These are phyloP conservation scores for Piscicola geometra DNA, from an alignment of 2,888 invertebrate genomes.

Conservation along the genomic window DNA sequence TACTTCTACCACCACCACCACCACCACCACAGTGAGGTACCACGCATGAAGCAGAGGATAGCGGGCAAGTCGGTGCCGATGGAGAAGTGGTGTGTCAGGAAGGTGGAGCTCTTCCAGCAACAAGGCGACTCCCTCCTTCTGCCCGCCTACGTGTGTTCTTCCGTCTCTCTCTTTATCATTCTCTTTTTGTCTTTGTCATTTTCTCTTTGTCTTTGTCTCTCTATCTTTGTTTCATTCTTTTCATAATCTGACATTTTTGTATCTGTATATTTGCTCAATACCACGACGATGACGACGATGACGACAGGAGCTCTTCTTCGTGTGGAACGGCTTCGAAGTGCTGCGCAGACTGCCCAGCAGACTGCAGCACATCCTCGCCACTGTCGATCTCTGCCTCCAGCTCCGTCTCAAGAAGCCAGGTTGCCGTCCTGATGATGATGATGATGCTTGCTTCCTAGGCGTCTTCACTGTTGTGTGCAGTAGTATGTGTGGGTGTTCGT, in stretches of 20 bases:
- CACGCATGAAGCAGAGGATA: constrained; percentile 77
- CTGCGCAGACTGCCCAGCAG: constrained; percentile 66
- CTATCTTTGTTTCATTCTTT: no score
- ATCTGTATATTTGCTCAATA: no score
- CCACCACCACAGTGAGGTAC: constrained; percentile 64
- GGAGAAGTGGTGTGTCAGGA: constrained; percentile 90
- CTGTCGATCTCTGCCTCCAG: background rate
- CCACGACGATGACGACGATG: background rate
- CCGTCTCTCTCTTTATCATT: no score
- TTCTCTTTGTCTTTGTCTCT: no score
- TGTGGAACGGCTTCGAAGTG: constrained; percentile 86
- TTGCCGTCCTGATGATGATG: constrained; percentile 37
- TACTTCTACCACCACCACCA: no score
- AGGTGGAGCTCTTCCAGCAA: constrained; percentile 71
- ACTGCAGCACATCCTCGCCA: background rate
- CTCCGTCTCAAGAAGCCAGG: background rate
- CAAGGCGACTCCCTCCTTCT: constrained; percentile 71
- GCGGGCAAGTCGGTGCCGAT: constrained; percentile 94
- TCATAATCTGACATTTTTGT: no score
- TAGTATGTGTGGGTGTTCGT: no score
- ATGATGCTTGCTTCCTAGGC: constrained; percentile 49
- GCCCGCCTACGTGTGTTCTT: constrained; percentile 65
- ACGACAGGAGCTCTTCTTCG: constrained; percentile 72
- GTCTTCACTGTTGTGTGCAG: no score
- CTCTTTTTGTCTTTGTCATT: no score